phyloP scores from a whole-genome alignment of 2,888 invertebrate species.

The Pelosia muscerda region DNA sequence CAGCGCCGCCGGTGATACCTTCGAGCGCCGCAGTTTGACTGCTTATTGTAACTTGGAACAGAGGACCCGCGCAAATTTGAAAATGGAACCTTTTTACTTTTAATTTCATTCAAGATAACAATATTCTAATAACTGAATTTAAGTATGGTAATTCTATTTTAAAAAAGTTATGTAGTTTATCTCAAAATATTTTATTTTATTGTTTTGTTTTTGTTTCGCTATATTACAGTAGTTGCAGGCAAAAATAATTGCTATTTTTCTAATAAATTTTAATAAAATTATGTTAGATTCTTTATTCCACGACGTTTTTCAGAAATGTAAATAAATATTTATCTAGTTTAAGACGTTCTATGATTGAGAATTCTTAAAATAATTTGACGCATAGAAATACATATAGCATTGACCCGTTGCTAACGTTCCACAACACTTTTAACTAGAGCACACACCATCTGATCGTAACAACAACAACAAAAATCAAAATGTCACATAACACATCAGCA shows the following conservation, averaged over 20 bases:
- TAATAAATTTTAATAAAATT: neutral
- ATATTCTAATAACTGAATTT: neutral
- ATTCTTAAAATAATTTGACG: constrained; percentile 48
- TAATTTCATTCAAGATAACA: neutral
- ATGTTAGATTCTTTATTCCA: neutral
- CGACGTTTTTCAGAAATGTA: neutral
- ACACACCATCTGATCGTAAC: constrained; percentile 68
- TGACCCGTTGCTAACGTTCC: constrained; percentile 61
- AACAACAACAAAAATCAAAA: constrained; percentile 34
- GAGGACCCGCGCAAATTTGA: constrained; percentile 34
- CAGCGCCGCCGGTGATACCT: constrained; percentile 84
- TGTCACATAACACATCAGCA: constrained; percentile 31
- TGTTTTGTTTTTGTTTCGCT: neutral
- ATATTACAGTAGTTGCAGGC: neutral
- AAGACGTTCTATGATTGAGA: constrained; percentile 28
- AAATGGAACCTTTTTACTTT: constrained; percentile 21
- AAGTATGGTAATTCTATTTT: neutral
- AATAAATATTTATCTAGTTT: neutral
- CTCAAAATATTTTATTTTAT: neutral
- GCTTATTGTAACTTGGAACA: constrained; percentile 47
- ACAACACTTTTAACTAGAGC: constrained; percentile 60
- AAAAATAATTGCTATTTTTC: neutral
- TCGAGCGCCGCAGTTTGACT: constrained; percentile 82
- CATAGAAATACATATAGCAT: constrained; percentile 59
- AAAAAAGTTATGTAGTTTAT: neutral